Percentiles rank a stretch among this genome's conserved stretches.
Evolutionary conservation across 1,140 invertebrate genomes (phyloP).

Genomic region (Diorhabda carinulata): DNA sequence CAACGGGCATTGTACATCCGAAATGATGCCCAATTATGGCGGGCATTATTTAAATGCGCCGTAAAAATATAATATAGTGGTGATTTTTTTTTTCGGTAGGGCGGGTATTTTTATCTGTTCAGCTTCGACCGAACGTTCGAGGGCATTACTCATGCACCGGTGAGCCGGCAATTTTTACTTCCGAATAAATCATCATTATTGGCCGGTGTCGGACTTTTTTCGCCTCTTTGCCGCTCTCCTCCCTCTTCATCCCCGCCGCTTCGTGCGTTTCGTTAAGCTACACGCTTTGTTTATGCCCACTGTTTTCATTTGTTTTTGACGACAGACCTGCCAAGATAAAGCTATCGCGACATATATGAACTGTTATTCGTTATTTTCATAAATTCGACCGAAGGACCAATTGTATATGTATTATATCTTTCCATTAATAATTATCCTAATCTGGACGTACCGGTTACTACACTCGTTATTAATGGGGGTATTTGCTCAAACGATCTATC

Average conservation of each 20-base stretch:
- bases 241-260: background rate
- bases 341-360: conserved; percentile 5
- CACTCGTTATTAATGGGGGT: too few species aligned
- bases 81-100: conserved; percentile 29
- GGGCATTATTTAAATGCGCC: conserved; percentile 36
- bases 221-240: background rate
- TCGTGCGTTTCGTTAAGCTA: conserved; percentile 23
- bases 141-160: conserved; percentile 41
- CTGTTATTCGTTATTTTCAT: background rate
- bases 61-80: conserved; percentile 41
- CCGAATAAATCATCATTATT: conserved; percentile 44
- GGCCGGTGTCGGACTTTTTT: conserved; percentile 27
- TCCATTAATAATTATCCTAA: too few species aligned
- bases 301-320: conserved; percentile 33
- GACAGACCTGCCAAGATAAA: conserved; percentile 30
- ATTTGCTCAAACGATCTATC: too few species aligned
- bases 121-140: conserved; percentile 35
- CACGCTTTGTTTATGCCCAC: conserved; percentile 35
- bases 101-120: conserved; percentile 25
- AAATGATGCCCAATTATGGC: conserved; percentile 31
- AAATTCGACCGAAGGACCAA: background rate
- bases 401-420: background rate
- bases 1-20: conserved; percentile 16
- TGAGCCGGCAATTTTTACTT: conserved; percentile 41
- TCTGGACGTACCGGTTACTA: too few species aligned